phyloP scores from a whole-genome alignment of 2,888 invertebrate genomes.

The Pterostichus niger region DNA sequence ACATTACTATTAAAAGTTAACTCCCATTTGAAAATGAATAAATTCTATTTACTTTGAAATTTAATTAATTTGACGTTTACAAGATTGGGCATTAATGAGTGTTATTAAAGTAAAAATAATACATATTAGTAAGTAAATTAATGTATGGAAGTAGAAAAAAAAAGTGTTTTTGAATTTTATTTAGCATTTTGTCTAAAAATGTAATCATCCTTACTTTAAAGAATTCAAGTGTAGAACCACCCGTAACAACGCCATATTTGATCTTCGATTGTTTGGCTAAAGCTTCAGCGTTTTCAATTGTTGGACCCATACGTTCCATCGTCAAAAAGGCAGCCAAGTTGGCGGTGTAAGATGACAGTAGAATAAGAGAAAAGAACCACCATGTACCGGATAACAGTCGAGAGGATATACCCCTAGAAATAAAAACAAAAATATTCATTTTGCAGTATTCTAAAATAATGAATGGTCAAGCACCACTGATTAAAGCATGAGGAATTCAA shows the following conservation, averaged over 20 bases:
- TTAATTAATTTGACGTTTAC: no score
- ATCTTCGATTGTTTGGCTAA: slow-evolving; percentile 96
- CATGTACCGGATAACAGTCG: slow-evolving; percentile 93
- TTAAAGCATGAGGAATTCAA: no score
- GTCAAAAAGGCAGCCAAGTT: slow-evolving; percentile 96
- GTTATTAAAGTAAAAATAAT: no score
- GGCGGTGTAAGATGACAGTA: slow-evolving; percentile 96
- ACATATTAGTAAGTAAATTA: no score
- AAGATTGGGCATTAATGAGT: no score
- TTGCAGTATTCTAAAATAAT: no score
- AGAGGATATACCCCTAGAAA: slow-evolving; percentile 90
- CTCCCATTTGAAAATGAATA: no score
- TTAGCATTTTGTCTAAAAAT: no score
- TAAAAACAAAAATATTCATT: not conserved
- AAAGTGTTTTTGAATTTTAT: not conserved
- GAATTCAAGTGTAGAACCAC: slow-evolving; percentile 94
- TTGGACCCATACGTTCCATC: slow-evolving; percentile 92
- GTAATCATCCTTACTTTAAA: slow-evolving; percentile 86
- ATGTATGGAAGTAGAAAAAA: no score
- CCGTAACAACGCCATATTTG: slow-evolving; percentile 94
- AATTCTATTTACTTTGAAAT: no score
- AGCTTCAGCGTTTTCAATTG: slow-evolving; percentile 95
- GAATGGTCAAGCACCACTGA: no score
- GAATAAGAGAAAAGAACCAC: slow-evolving; percentile 96
- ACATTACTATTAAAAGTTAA: no score